A percentile compares a stretch with the other conserved stretches of the same genome.
These are phyloP conservation scores for Agrochola macilenta DNA, from an alignment of 2,888 invertebrate species.

Conservation along the genomic window DNA sequence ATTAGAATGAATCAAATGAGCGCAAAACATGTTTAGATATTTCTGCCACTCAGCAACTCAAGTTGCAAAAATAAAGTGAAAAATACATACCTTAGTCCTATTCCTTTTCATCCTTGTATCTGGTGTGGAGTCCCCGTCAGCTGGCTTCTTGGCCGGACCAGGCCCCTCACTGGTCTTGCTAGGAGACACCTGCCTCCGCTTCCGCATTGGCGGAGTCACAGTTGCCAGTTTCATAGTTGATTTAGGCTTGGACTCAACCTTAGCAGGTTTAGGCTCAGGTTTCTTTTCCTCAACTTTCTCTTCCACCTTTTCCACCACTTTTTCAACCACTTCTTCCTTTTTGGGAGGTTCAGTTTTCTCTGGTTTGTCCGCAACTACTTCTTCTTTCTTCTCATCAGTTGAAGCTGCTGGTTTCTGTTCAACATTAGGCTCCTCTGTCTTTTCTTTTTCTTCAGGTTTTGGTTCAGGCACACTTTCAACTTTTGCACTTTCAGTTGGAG, in stretches of 20 bases:
- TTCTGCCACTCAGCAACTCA: neutral
- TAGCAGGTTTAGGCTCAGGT: constrained; percentile 75
- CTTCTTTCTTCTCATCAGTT: constrained; percentile 73
- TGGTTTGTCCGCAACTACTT: constrained; percentile 70
- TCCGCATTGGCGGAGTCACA: constrained; percentile 89
- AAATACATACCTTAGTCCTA: constrained; percentile 83
- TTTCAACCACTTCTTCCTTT: constrained; percentile 66
- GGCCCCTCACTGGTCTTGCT: constrained; percentile 80
- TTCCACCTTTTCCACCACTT: constrained; percentile 75
- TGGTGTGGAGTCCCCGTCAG: constrained; percentile 81
- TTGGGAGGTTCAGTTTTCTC: constrained; percentile 70
- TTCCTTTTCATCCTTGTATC: constrained; percentile 86
- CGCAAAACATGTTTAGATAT: neutral
- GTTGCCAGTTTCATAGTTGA: constrained; percentile 90
- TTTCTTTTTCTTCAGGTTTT: constrained; percentile 78
- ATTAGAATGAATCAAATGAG: neutral
- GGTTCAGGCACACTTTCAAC: constrained; percentile 73
- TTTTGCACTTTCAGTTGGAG: constrained; percentile 76
- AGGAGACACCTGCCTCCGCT: constrained; percentile 89
- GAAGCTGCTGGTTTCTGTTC: constrained; percentile 68
- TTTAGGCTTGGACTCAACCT: constrained; percentile 83
- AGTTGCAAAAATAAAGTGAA: neutral
- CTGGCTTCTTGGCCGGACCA: constrained; percentile 80
- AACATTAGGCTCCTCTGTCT: constrained; percentile 74
- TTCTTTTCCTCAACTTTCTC: constrained; percentile 80